Evolutionary conservation across 2,797 vertebrate species (phyloP).

Genomic region (Potorous gilbertii): DNA sequence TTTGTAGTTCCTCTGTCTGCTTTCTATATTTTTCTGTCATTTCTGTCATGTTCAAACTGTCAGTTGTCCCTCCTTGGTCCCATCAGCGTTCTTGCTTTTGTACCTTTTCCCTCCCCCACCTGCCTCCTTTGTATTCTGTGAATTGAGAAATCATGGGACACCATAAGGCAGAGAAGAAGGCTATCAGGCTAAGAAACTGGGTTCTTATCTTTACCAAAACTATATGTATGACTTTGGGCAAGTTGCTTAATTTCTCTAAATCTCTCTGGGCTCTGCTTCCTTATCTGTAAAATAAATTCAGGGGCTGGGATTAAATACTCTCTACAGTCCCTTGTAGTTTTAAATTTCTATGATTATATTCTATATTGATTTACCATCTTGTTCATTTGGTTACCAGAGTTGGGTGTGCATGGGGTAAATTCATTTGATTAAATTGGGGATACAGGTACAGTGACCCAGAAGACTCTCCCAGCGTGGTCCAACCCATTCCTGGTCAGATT

Average conservation of each 20-base stretch:
- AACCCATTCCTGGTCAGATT: neutral
- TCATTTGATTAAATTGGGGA: neutral
- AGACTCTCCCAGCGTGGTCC: neutral
- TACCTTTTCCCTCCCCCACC: no score
- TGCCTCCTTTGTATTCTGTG: neutral
- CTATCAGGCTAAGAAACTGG: neutral
- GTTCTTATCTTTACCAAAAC: neutral
- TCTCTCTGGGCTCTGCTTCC: neutral
- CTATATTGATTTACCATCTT: conserved; percentile 3
- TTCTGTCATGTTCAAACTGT: neutral
- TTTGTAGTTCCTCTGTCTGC: neutral
- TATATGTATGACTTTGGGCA: neutral
- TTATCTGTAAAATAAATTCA: neutral
- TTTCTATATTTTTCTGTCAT: neutral
- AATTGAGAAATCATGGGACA: neutral
- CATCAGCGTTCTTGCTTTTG: neutral
- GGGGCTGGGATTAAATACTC: neutral
- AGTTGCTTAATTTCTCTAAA: neutral
- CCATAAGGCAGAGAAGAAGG: neutral
- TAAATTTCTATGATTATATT: neutral
- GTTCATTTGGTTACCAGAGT: neutral
- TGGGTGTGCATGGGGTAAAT: neutral
- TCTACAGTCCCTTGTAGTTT: neutral
- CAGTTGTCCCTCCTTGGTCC: neutral
- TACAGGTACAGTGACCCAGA: neutral